Percentiles rank a stretch among this genome's conserved stretches.
Evolutionary conservation across 2,113 vertebrate species (phyloP).

Genomic region (Catharus bicknelli): DNA sequence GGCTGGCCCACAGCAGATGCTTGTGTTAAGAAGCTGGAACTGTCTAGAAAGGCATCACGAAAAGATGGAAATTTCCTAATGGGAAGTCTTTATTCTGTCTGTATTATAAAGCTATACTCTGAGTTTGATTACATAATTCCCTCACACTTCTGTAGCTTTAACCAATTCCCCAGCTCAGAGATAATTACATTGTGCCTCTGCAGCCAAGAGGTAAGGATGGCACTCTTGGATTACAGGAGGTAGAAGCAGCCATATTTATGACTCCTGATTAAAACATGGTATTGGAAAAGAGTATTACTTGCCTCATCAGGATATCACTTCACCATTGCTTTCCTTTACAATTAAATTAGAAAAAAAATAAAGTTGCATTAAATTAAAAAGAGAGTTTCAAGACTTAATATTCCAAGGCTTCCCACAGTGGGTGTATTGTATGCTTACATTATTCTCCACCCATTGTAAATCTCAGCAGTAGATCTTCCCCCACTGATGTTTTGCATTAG

Average conservation of each 20-base stretch:
- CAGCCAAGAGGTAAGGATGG: neutral
- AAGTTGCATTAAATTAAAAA: neutral
- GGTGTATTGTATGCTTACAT: neutral
- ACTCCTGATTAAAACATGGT: slow-evolving; percentile 17
- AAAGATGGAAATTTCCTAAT: neutral
- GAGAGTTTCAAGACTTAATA: neutral
- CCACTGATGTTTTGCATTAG: slow-evolving; percentile 38
- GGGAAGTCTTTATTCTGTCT: neutral
- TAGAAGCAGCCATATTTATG: neutral
- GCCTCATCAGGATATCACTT: neutral
- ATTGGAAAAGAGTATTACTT: neutral
- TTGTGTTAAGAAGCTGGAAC: neutral
- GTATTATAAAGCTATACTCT: neutral
- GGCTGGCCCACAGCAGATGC: neutral
- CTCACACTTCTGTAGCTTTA: neutral
- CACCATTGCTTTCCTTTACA: neutral
- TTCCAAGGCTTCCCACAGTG: slow-evolving; percentile 16
- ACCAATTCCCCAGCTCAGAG: neutral
- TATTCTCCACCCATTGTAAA: slow-evolving; percentile 11
- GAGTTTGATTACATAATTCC: neutral
- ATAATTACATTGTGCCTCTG: neutral
- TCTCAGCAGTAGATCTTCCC: slow-evolving; percentile 21
- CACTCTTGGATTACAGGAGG: neutral
- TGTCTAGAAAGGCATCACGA: neutral
- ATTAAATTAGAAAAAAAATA: neutral